Percentiles rank a stretch among this genome's conserved stretches.
Evolutionary conservation across 2,113 vertebrate species (phyloP).

Genomic region (Scalopus aquaticus): DNA sequence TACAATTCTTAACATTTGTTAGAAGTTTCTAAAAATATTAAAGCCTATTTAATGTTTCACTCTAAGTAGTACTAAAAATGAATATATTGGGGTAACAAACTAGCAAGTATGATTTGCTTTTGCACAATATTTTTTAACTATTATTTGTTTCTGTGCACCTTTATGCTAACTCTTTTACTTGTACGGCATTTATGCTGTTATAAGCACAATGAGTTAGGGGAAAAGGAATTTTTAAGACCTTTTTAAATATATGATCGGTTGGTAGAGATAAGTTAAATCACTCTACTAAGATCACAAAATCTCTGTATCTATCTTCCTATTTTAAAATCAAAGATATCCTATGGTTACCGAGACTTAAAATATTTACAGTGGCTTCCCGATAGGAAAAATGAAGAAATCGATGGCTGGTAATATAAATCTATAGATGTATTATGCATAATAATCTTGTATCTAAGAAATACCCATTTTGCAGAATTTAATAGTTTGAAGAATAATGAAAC

Average conservation of each 20-base stretch:
- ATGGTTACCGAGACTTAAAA: neutral
- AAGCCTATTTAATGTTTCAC: neutral
- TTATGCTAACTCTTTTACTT: neutral
- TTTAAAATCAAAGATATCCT: neutral
- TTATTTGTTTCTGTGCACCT: neutral
- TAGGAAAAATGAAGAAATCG: neutral
- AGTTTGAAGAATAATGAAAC: conserved; percentile 30
- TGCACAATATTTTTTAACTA: neutral
- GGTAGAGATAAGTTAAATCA: neutral
- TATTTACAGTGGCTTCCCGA: conserved; percentile 3
- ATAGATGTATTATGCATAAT: neutral
- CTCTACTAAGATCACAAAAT: neutral
- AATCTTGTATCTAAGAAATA: conserved; percentile 6
- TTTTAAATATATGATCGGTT: neutral
- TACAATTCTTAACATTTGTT: neutral
- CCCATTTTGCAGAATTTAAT: neutral
- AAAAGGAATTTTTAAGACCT: neutral
- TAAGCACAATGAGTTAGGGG: neutral
- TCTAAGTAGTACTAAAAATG: neutral
- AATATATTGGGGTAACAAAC: neutral
- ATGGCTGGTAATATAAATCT: conserved; percentile 26
- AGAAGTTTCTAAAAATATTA: conserved; percentile 24
- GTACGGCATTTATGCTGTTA: neutral
- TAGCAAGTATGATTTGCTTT: neutral
- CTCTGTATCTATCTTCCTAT: neutral